Percentiles rank a stretch among this genome's conserved stretches.
Conservation (phyloP, 2,888 invertebrate species). For the Caprella mutica region DNA sequence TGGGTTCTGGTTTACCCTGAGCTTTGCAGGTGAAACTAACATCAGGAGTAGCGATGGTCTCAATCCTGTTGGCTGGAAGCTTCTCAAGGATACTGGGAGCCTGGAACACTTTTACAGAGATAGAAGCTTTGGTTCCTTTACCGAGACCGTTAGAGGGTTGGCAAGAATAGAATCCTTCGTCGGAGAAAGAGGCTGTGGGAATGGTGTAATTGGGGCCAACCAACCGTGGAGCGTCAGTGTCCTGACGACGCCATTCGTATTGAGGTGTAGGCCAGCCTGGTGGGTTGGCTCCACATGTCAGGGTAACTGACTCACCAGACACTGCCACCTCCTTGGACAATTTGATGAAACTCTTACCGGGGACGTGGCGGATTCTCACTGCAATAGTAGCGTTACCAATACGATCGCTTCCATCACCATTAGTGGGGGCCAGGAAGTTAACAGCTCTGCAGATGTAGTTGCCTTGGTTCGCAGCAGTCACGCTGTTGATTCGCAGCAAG, state of each 20-base stretch:
- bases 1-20: conserved; percentile 74
- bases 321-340: conserved; percentile 51
- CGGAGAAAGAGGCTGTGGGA: conserved; percentile 67
- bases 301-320: conserved; percentile 56
- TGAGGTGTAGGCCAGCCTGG: conserved; percentile 87
- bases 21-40: conserved; percentile 62
- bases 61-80: conserved; percentile 46
- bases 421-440: conserved; percentile 63
- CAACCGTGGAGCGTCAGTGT: conserved; percentile 53
- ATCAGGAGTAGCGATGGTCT: conserved; percentile 20
- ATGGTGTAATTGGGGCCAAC: conserved; percentile 74
- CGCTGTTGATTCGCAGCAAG: conserved; percentile 57
- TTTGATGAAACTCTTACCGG: conserved; percentile 68
- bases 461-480: conserved; percentile 73
- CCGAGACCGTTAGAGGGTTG: conserved; percentile 82
- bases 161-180: conserved; percentile 79
- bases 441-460: conserved; percentile 79
- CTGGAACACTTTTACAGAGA: conserved; percentile 73
- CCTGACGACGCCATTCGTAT: conserved; percentile 78
- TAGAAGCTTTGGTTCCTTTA: conserved; percentile 70
- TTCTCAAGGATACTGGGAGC: conserved; percentile 73
- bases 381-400: conserved; percentile 55
- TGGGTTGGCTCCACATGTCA: conserved; percentile 74
- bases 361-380: conserved; percentile 70
- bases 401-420: conserved; percentile 40